These are phyloP conservation scores for Carcharodon carcharias DNA, from an alignment of 2,797 vertebrate genomes.

Conservation along the genomic window DNA sequence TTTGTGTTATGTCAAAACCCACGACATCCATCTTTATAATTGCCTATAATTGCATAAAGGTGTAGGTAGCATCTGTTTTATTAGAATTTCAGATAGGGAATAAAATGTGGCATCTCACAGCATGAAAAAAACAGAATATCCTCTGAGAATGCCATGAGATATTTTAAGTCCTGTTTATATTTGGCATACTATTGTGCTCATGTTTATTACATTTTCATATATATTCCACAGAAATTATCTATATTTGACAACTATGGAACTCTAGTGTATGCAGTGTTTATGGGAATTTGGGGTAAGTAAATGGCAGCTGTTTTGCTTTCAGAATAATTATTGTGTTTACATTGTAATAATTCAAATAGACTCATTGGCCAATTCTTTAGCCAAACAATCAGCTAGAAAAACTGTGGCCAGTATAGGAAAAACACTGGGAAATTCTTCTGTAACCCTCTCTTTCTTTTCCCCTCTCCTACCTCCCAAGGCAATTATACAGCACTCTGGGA, in stretches of 20 bases:
- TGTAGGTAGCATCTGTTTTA: neutral
- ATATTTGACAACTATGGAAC: constrained; percentile 94
- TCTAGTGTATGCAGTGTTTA: constrained; percentile 87
- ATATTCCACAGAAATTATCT: constrained; percentile 75
- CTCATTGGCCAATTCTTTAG: neutral
- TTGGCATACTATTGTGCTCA: neutral
- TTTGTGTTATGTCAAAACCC: neutral
- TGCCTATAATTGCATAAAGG: neutral
- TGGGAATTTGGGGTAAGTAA: constrained; percentile 88
- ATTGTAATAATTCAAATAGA: neutral
- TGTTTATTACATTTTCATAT: neutral
- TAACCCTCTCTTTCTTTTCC: neutral
- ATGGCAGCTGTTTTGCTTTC: constrained; percentile 36
- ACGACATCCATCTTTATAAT: neutral
- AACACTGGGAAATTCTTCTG: neutral
- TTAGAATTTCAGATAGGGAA: neutral
- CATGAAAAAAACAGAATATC: neutral
- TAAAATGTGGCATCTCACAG: neutral
- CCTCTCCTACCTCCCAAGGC: neutral
- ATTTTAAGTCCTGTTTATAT: neutral
- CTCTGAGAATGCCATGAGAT: neutral
- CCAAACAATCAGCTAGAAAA: neutral
- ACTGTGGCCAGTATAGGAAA: neutral
- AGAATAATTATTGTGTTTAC: constrained; percentile 33
- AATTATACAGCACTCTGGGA: neutral